A percentile compares a stretch with the other conserved stretches of the same genome.
phyloP scores from a whole-genome alignment of 35 echinoderm and acorn worm genomes.

The Anneissia japonica region DNA sequence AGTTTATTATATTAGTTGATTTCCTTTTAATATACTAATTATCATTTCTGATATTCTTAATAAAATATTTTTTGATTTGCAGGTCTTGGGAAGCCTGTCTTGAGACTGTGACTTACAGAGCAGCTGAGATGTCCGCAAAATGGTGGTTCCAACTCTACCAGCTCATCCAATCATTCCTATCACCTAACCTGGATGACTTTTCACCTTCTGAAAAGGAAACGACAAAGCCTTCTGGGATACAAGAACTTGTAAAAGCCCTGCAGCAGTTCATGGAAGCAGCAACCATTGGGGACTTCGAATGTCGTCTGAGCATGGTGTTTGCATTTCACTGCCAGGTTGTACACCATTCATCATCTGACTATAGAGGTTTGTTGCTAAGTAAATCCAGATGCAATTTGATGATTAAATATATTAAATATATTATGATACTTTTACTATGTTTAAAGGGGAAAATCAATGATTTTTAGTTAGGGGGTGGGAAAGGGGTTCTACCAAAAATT shows the following conservation, averaged over 20 bases:
- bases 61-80: constrained; percentile 11
- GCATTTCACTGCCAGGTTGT: constrained; percentile 68
- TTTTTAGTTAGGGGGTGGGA: too few relatives aligned
- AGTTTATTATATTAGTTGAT: too few relatives aligned
- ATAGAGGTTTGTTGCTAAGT: neutral
- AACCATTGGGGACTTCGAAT: constrained; percentile 60
- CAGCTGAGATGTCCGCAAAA: constrained; percentile 41
- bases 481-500: too few relatives aligned
- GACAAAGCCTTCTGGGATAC: neutral
- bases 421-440: too few relatives aligned
- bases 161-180: constrained; percentile 42
- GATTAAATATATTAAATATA: too few relatives aligned
- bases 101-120: constrained; percentile 67
- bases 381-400: too few relatives aligned
- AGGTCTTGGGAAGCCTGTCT: constrained; percentile 83
- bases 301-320: constrained; percentile 61
- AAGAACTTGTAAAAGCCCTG: constrained; percentile 40
- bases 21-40: too few relatives aligned
- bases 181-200: neutral
- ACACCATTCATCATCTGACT: neutral
- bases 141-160: constrained; percentile 93
- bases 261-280: constrained; percentile 90
- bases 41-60: too few relatives aligned
- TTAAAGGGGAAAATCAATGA: too few relatives aligned
- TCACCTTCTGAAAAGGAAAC: neutral